phyloP scores from a whole-genome alignment of 2,797 vertebrate species.

The Helicolenus hilgendorfi region DNA sequence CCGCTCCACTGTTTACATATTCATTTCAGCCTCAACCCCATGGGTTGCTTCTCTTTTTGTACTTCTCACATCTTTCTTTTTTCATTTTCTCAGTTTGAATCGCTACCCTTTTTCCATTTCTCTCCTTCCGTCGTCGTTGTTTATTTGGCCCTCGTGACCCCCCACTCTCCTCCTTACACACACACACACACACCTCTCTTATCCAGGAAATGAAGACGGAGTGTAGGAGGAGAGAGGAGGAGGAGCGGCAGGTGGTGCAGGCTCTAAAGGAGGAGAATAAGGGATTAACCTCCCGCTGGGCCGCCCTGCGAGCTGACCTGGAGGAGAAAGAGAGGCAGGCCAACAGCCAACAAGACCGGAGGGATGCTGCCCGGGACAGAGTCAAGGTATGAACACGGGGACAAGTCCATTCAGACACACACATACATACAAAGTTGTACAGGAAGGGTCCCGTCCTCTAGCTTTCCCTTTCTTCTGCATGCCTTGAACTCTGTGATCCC shows the following conservation, averaged over 20 bases:
- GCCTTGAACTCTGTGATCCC: slow-evolving; percentile 70
- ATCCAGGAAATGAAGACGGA: slow-evolving; percentile 92
- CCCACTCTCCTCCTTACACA: slow-evolving; percentile 20
- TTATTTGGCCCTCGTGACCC: slow-evolving; percentile 82
- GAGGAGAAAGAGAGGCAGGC: slow-evolving; percentile 94
- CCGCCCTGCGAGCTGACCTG: slow-evolving; percentile 94
- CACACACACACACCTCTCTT: slow-evolving; percentile 45
- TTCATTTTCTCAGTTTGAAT: slow-evolving; percentile 75
- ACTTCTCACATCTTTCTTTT: slow-evolving; percentile 49
- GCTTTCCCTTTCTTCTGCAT: slow-evolving; percentile 29
- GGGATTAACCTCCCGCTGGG: slow-evolving; percentile 92
- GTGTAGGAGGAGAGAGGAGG: slow-evolving; percentile 91
- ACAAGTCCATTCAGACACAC: slow-evolving; percentile 60
- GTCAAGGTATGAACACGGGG: slow-evolving; percentile 91
- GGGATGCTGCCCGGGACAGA: slow-evolving; percentile 89
- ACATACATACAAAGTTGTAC: slow-evolving; percentile 21
- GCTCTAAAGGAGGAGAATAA: slow-evolving; percentile 93
- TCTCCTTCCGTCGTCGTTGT: slow-evolving; percentile 74
- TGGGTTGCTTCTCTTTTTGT: slow-evolving; percentile 74
- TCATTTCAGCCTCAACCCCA: slow-evolving; percentile 89
- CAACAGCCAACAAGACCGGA: slow-evolving; percentile 90
- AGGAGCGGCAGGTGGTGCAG: slow-evolving; percentile 90
- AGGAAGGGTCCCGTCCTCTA: slow-evolving; percentile 5
- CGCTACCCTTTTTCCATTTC: slow-evolving; percentile 51
- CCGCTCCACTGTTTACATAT: slow-evolving; percentile 88